These are phyloP conservation scores for Antennarius striatus DNA, from an alignment of 2,113 vertebrate genomes.

Conservation along the genomic window DNA sequence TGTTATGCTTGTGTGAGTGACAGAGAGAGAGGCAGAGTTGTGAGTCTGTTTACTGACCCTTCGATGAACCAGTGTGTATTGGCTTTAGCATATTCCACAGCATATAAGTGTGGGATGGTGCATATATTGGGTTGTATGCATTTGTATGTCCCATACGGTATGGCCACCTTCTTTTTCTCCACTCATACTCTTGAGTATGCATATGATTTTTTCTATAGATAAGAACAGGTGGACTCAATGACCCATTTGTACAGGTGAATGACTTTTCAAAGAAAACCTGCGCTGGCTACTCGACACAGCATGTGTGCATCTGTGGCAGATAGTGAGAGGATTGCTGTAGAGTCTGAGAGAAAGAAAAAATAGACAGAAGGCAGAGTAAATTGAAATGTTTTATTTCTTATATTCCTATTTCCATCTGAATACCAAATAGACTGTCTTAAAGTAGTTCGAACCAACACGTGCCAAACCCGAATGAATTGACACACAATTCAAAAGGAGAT, in stretches of 20 bases:
- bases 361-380: too few relatives aligned
- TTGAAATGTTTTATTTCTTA: neutral
- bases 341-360: neutral
- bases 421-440: neutral
- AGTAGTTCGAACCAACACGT: neutral
- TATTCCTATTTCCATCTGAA: neutral
- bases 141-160: constrained; percentile 18
- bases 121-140: neutral
- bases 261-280: constrained; percentile 22
- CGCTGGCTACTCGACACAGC: constrained; percentile 9
- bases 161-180: constrained; percentile 12
- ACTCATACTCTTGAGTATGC: constrained; percentile 6
- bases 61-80: constrained; percentile 57
- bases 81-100: constrained; percentile 7
- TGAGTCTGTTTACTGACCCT: constrained; percentile 49
- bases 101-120: constrained; percentile 6
- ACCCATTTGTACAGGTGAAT: constrained; percentile 41
- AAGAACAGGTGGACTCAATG: constrained; percentile 50
- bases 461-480: neutral
- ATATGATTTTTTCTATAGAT: constrained; percentile 13
- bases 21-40: constrained; percentile 17
- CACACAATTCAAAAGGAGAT: too few relatives aligned
- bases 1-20: constrained; percentile 18
- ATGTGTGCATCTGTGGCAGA: constrained; percentile 3
- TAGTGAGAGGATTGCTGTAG: constrained; percentile 12